Conservation (phyloP, 2,113 vertebrate species). For the Heteronetta atricapilla region DNA sequence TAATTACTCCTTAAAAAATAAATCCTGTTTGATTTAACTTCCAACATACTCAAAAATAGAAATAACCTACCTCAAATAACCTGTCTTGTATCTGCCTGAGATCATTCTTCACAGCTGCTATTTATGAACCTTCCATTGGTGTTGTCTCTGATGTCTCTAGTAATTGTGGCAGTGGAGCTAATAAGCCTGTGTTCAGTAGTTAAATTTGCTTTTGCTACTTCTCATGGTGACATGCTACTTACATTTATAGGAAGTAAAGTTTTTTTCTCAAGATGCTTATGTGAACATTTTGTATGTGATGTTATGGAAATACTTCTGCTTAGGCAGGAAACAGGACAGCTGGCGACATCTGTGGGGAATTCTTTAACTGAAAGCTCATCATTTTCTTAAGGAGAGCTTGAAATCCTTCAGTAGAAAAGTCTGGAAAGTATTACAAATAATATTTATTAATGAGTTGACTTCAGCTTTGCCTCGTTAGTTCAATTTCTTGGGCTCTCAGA, state of each 20-base stretch:
- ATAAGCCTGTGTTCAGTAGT: not conserved
- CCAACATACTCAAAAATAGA: not conserved
- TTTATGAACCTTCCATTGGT: not conserved
- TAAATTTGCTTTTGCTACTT: not conserved
- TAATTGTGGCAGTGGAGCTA: not conserved
- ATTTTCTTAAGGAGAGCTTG: not conserved
- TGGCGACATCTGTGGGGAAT: constrained; percentile 16
- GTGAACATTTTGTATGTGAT: not conserved
- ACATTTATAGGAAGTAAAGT: not conserved
- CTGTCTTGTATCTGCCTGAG: not conserved
- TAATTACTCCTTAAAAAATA: not conserved
- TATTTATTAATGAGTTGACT: not conserved
- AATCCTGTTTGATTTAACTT: not conserved
- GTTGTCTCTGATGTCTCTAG: not conserved
- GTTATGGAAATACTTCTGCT: constrained; percentile 2
- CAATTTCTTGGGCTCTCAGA: not conserved
- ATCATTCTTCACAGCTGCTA: not conserved
- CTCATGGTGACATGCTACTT: not conserved
- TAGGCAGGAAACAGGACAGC: not conserved
- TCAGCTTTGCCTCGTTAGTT: not conserved
- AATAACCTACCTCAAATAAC: constrained; percentile 40
- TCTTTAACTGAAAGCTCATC: not conserved
- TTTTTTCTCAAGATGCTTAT: not conserved
- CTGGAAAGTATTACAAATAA: not conserved
- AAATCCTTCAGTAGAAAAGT: not conserved